Evolutionary conservation across 2,888 invertebrate genomes (phyloP).

Genomic region (Deroplatys truncata): DNA sequence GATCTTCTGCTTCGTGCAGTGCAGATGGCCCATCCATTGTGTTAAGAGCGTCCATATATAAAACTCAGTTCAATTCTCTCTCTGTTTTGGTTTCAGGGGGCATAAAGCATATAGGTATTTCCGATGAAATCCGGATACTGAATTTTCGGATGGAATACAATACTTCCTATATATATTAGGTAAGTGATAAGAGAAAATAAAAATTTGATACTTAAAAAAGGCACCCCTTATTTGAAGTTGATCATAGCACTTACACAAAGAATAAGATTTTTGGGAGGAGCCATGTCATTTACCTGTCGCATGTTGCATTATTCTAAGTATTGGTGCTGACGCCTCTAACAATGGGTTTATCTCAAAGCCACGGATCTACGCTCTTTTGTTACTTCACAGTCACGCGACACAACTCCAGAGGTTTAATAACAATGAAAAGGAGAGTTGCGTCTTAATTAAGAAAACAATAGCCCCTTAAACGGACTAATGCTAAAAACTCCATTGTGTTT

Average conservation of each 20-base stretch:
- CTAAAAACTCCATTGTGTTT: neutral
- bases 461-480: neutral
- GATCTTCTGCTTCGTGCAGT: too few species aligned
- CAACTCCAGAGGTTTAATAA: neutral
- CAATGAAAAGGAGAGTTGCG: neutral
- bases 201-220: too few species aligned
- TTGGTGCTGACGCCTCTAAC: neutral
- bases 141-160: too few species aligned
- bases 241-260: neutral
- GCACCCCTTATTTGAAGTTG: too few species aligned
- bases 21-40: too few species aligned
- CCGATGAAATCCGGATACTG: too few species aligned
- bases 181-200: too few species aligned
- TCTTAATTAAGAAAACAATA: constrained; percentile 4
- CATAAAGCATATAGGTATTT: too few species aligned
- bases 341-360: neutral
- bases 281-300: neutral
- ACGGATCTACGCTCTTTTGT: neutral
- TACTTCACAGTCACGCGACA: neutral
- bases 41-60: too few species aligned
- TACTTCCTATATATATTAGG: too few species aligned
- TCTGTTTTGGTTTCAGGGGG: too few species aligned
- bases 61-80: too few species aligned
- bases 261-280: neutral
- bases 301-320: neutral